Evolutionary conservation across 2,888 invertebrate genomes (phyloP).

Genomic region (Hedychridium roseum): DNA sequence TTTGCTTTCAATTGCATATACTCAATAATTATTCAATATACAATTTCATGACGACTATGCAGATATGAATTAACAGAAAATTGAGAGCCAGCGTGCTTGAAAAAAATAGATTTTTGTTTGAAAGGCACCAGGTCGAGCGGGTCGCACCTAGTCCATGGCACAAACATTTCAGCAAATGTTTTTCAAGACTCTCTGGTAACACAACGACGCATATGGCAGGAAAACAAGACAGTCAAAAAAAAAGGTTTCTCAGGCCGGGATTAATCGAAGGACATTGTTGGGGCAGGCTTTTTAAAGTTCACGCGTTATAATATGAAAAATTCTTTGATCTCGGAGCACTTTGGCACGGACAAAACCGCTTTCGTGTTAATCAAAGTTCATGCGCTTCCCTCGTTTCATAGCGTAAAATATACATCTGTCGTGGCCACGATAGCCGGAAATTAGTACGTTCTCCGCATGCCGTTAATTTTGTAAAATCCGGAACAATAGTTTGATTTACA

Average conservation of each 20-base stretch:
- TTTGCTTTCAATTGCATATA: slow-evolving; percentile 35
- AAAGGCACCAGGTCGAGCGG: slow-evolving; percentile 27
- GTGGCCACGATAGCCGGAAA: too few species aligned
- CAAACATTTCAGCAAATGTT: slow-evolving; percentile 21
- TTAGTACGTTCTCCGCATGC: slow-evolving; percentile 15
- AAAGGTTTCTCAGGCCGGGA: too few species aligned
- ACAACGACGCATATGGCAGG: slow-evolving; percentile 29
- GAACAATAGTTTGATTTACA: slow-evolving; percentile 12
- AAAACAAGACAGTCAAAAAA: too few species aligned
- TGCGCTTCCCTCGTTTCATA: slow-evolving; percentile 8
- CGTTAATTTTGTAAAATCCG: slow-evolving; percentile 9
- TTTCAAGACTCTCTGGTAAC: slow-evolving; percentile 30
- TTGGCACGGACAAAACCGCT: slow-evolving; percentile 42
- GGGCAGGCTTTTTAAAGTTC: too few species aligned
- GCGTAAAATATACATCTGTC: too few species aligned
- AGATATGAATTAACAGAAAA: slow-evolving; percentile 49
- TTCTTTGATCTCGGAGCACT: slow-evolving; percentile 35
- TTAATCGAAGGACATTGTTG: too few species aligned
- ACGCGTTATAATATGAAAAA: slow-evolving; percentile 14
- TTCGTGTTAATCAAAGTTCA: slow-evolving; percentile 16
- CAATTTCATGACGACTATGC: slow-evolving; percentile 50
- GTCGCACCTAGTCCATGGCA: slow-evolving; percentile 36
- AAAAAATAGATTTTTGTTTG: slow-evolving; percentile 19
- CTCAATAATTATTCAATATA: slow-evolving; percentile 51
- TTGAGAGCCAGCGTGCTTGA: slow-evolving; percentile 25